These are phyloP conservation scores for Epizoanthus stellaris DNA, from an alignment of 92 coral and sea anemone species.

Conservation along the genomic window DNA sequence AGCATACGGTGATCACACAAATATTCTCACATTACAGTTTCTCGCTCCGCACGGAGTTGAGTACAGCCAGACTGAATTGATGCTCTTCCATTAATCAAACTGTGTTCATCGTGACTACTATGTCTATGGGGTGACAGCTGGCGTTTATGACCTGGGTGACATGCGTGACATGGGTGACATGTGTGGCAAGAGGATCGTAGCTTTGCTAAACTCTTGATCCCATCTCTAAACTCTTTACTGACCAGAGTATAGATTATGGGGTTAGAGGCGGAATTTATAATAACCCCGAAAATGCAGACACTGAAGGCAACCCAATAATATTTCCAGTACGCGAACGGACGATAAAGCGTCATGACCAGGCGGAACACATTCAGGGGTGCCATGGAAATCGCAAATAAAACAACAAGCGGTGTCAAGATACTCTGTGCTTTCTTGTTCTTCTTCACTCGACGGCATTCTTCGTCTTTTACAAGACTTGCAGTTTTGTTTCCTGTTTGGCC, in stretches of 20 bases:
- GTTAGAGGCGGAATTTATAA: slow-evolving; percentile 72
- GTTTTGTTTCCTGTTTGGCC: background rate
- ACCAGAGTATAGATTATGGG: slow-evolving; percentile 76
- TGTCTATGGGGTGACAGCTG: background rate
- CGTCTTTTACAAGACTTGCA: background rate
- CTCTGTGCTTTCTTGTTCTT: slow-evolving; percentile 72
- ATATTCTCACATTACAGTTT: slow-evolving; percentile 8
- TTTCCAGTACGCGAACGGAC: slow-evolving; percentile 4
- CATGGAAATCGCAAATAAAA: slow-evolving; percentile 78
- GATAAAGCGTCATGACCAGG: slow-evolving; percentile 25
- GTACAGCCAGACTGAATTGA: background rate
- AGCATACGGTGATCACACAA: too few species aligned
- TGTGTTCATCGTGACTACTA: background rate
- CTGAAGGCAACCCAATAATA: slow-evolving; percentile 55
- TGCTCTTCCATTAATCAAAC: background rate
- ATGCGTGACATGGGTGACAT: background rate
- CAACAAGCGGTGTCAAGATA: slow-evolving; percentile 80
- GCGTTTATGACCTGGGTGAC: background rate
- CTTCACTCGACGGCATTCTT: slow-evolving; percentile 59
- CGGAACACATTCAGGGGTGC: slow-evolving; percentile 70
- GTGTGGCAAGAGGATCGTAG: background rate
- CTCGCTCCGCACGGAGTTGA: background rate
- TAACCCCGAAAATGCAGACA: slow-evolving; percentile 62
- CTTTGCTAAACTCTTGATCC: slow-evolving; percentile 32
- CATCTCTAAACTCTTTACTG: slow-evolving; percentile 74